Evolutionary conservation across 1,140 invertebrate species (phyloP).

Genomic region (Lordiphosa mommai): DNA sequence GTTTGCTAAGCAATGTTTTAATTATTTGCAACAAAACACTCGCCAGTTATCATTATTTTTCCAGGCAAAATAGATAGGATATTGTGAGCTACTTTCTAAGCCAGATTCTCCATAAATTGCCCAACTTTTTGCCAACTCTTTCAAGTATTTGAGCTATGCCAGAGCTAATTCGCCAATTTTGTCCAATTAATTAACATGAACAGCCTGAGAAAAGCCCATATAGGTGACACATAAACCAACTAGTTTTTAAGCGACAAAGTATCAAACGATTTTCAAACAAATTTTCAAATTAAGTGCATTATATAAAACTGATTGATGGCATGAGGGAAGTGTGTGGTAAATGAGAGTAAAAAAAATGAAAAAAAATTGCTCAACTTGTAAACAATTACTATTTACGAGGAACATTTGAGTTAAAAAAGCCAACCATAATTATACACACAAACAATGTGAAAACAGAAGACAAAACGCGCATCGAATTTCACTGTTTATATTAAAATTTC

Average conservation of each 20-base stretch:
- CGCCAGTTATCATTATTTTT: neutral
- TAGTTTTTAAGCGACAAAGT: slow-evolving; percentile 29
- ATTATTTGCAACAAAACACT: no score
- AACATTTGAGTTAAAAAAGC: slow-evolving; percentile 35
- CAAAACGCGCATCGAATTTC: slow-evolving; percentile 55
- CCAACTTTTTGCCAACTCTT: slow-evolving; percentile 27
- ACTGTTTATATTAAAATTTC: slow-evolving; percentile 74
- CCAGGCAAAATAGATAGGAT: no score
- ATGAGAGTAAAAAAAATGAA: no score
- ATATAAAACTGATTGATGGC: slow-evolving; percentile 55
- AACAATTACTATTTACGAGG: slow-evolving; percentile 51
- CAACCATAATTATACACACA: slow-evolving; percentile 60
- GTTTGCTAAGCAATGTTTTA: no score
- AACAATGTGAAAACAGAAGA: slow-evolving; percentile 30
- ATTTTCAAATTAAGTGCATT: slow-evolving; percentile 35
- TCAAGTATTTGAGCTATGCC: slow-evolving; percentile 23
- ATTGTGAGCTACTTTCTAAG: neutral
- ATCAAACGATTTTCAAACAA: slow-evolving; percentile 41
- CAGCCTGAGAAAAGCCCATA: slow-evolving; percentile 27
- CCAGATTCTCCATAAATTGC: slow-evolving; percentile 1
- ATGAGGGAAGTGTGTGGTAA: neutral
- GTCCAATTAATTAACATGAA: slow-evolving; percentile 67
- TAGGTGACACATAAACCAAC: slow-evolving; percentile 22
- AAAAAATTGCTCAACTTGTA: slow-evolving; percentile 47
- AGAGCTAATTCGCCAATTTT: slow-evolving; percentile 58